Evolutionary conservation across 30 jellyfish, hydroid and myxozoan species (phyloP), one percentile per base, ranked within the genome.

Genomic region (Hydractinia echinata): DNA sequence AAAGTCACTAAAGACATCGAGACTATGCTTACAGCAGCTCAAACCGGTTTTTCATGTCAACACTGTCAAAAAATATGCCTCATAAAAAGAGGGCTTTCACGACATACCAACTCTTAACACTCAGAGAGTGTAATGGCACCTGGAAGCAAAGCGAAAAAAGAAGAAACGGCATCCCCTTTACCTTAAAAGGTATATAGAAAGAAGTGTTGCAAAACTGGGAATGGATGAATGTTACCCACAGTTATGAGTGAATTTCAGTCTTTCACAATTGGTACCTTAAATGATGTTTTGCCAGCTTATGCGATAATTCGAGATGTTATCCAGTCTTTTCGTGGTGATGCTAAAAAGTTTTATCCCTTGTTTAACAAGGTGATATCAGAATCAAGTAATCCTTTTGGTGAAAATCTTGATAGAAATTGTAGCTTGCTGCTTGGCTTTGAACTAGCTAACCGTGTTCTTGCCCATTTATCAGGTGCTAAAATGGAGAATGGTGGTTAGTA

Each of bases 381-480:
- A n/a, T n/a, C n/a, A n/a, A n/a, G n/a, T n/a, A n/a, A n/a, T n/a
- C n/a, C n/a, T n/a, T n/a, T n/a, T n/a, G n/a, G n/a, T 51, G 68
- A 81, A 54, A 58, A 81, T 44, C 88, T 81, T 16, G 49, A 76
- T 85, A 69, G 68, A 52, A 79, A 79, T 44, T 55, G 86, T 56
- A 18, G 72, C 16, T 53, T 83, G 51, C 92, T 84, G 48, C 83
- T 77, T 15, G 83, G 77, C 50, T 84, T 84, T 84, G 85, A 84
- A 81, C 79, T 84, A 7, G 94, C 90, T 76, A 84, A 77, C 78
- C 90, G 67, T 78, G 86, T 84, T 74, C 83, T 84, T 67, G 90
- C 85, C 62, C 94, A 84, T 53, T 62, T 84, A 54, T 76, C 81
- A 18, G 81, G 70, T 66, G 76, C 76, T 51, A 18, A 49, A 49